Evolutionary conservation across 2,113 vertebrate species (phyloP), one percentile per base, ranked within the genome.

Genomic region (Cyphomyrus discorhynchus): DNA sequence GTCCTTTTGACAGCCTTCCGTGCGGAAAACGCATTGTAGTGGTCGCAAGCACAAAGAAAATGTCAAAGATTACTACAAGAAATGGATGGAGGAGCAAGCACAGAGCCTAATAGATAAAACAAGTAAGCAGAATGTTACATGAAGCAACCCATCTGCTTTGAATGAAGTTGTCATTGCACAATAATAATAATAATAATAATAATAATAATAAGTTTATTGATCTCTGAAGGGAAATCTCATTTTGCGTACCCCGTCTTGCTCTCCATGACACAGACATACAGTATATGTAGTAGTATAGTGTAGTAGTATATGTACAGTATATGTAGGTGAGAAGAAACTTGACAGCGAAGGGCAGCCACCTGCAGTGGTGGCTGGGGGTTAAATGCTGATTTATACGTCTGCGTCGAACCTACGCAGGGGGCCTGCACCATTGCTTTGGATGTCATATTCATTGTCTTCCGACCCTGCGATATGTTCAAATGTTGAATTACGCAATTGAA

Each of bases 71-170:
- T 99, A 99, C 91, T 99, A 99, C 90, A 98, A 99, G 92, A 99
- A 99, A 94, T 99, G 98, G 98, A 99, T 99, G 98, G 98, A 99
- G 93, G 98, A 99, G 88, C 98, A 99, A 93, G 98, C 98, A 1
- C 98, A 99, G 96, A 99, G 97, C 94, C 97, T 99, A 90, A 99
- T 99, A 91, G 98, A 99, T 88, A 99, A 99, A 96, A 99, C 98
- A 91, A 99, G 98, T 99, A 85, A 89, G 89, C 17, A 2, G 21
- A 9, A 21, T 46, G 27, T 42, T 42, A 80, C 31, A 13, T 39
- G 31, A 17, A 39, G 13, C 11, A 35, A 39, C 13, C 15, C 35
- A 42, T 80, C 35, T 39, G 5, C 15, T 80, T 42, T 39, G 4
- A 80, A 80, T 80, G 5, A 80, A 80, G 70, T 35, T 42, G 35